These are phyloP conservation scores for Kryphioiulus occultus DNA, from an alignment of 2,888 invertebrate genomes.

Conservation along the genomic window DNA sequence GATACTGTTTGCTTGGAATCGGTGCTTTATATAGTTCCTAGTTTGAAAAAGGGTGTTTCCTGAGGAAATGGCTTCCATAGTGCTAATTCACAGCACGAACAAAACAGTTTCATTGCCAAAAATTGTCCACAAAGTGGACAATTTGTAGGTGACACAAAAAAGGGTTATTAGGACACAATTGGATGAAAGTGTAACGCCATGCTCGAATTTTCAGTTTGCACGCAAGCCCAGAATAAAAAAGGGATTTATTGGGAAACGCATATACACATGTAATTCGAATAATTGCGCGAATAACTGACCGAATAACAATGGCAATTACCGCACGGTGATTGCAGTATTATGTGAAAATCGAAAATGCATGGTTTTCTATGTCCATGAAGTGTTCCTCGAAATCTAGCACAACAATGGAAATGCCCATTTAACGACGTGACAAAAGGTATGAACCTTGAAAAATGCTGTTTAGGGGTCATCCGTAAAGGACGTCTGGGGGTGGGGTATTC, in stretches of 20 bases:
- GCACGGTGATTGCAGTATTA: too few relatives aligned
- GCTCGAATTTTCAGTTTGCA: neutral
- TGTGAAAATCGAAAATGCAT: too few relatives aligned
- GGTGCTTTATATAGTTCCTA: neutral
- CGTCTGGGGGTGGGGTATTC: too few relatives aligned
- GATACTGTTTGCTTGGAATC: neutral
- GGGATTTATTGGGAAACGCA: neutral
- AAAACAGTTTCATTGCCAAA: neutral
- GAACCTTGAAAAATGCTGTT: too few relatives aligned
- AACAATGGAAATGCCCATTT: too few relatives aligned
- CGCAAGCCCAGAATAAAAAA: neutral
- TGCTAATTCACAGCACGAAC: neutral
- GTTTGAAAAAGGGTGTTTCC: neutral
- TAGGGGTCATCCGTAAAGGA: too few relatives aligned
- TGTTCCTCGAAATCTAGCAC: too few relatives aligned
- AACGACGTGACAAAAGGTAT: too few relatives aligned
- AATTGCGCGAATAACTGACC: too few relatives aligned
- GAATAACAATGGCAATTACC: too few relatives aligned
- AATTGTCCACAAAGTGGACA: neutral
- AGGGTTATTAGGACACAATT: neutral
- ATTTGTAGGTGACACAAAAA: neutral
- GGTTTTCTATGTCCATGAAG: too few relatives aligned
- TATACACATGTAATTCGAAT: neutral
- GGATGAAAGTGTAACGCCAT: neutral
- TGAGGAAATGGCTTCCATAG: neutral